phyloP scores from a whole-genome alignment of 2,888 invertebrate species.

The Pogonocherus hispidulus region DNA sequence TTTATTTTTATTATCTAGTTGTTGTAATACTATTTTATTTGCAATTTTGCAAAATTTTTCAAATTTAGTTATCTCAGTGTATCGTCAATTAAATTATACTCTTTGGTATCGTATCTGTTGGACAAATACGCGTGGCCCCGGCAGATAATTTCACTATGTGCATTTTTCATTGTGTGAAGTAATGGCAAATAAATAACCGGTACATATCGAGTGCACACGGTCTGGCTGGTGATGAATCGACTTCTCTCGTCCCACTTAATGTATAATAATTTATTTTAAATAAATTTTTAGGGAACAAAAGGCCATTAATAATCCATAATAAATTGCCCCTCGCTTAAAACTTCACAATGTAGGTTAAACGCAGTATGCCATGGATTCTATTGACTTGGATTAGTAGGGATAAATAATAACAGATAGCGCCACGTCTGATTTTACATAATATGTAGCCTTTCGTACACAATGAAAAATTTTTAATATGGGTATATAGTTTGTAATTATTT shows the following conservation, averaged over 20 bases:
- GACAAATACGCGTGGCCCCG: background rate
- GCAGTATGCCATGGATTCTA: background rate
- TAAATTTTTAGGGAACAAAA: background rate
- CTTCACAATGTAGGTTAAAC: background rate
- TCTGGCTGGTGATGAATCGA: slow-evolving; percentile 4
- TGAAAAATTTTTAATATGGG: too few species aligned
- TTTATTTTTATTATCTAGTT: too few species aligned
- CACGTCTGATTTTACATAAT: too few species aligned
- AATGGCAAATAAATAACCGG: background rate
- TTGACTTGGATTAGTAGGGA: background rate
- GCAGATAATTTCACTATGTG: background rate
- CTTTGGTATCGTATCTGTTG: too few species aligned
- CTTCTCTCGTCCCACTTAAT: background rate
- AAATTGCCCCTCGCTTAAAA: background rate
- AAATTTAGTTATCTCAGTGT: too few species aligned
- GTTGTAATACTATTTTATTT: too few species aligned
- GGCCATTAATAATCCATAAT: background rate
- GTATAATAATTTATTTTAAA: slow-evolving; percentile 2
- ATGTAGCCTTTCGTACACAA: too few species aligned
- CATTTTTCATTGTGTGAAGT: background rate
- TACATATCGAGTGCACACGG: background rate
- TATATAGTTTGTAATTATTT: too few species aligned
- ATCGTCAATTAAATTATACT: too few species aligned
- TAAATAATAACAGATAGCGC: too few species aligned
- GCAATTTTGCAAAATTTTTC: too few species aligned